Conservation (phyloP, 2,888 invertebrate genomes). For the Mimachlamys varia region DNA sequence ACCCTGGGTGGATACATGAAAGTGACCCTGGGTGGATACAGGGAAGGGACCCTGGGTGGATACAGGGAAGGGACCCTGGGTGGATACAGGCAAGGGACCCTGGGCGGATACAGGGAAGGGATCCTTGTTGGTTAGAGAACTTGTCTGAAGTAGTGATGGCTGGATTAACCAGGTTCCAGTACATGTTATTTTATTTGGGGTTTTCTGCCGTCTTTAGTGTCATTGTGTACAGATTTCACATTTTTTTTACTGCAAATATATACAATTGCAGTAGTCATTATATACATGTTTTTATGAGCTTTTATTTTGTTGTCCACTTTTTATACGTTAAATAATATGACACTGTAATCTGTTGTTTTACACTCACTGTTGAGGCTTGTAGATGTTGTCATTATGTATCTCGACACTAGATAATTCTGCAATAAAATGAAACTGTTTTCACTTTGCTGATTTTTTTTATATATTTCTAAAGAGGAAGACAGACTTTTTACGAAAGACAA, state of each 20-base stretch:
- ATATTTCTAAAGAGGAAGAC: not conserved
- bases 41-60: no score
- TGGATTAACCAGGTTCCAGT: not conserved
- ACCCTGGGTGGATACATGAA: no score
- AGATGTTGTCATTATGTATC: not conserved
- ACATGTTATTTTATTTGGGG: not conserved
- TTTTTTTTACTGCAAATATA: not conserved
- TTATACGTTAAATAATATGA: not conserved
- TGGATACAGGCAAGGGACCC: no score
- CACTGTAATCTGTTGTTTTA: not conserved
- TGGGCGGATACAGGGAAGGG: no score
- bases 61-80: no score
- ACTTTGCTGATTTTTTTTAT: not conserved
- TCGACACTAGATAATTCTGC: not conserved
- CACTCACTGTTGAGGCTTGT: not conserved
- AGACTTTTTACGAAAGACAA: no score
- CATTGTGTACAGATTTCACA: not conserved
- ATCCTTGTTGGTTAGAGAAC: no score
- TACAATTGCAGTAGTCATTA: not conserved
- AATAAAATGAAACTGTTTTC: not conserved
- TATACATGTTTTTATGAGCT: not conserved
- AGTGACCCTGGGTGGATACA: no score
- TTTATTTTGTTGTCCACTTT: not conserved
- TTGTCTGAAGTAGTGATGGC: no score
- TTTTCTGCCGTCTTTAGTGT: not conserved